These are phyloP conservation scores for Capromys pilorides DNA, from an alignment of 2,797 vertebrate genomes.

Conservation along the genomic window DNA sequence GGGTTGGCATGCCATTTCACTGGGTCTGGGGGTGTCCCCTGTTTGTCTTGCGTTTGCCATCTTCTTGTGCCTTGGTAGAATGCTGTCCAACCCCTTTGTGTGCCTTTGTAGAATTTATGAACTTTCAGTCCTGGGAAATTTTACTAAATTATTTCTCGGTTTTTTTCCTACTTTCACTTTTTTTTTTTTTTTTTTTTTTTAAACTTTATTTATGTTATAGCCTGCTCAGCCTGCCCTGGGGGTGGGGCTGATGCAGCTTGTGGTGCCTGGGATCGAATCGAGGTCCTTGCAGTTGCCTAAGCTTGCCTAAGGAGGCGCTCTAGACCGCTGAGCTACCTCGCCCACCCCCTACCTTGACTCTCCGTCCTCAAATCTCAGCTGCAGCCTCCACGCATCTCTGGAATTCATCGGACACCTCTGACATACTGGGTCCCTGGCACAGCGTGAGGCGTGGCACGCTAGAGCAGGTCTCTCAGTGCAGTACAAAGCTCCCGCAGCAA, in stretches of 20 bases:
- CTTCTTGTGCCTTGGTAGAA: background rate
- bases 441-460: background rate
- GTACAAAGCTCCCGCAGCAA: background rate
- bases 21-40: background rate
- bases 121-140: background rate
- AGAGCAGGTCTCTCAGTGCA: background rate
- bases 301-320: too few relatives aligned
- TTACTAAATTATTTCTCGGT: background rate
- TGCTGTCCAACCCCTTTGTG: too few relatives aligned
- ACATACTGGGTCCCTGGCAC: background rate
- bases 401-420: background rate
- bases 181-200: too few relatives aligned
- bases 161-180: background rate
- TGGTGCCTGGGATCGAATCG: too few relatives aligned
- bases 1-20: background rate
- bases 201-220: too few relatives aligned
- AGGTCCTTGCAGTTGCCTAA: too few relatives aligned
- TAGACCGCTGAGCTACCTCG: too few relatives aligned
- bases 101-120: background rate
- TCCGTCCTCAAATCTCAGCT: background rate
- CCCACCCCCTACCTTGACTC: too few relatives aligned
- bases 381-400: background rate
- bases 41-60: background rate
- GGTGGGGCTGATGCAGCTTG: too few relatives aligned
- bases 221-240: too few relatives aligned